Evolutionary conservation across 2,113 vertebrate genomes (phyloP).

Genomic region (Piaya cayana): DNA sequence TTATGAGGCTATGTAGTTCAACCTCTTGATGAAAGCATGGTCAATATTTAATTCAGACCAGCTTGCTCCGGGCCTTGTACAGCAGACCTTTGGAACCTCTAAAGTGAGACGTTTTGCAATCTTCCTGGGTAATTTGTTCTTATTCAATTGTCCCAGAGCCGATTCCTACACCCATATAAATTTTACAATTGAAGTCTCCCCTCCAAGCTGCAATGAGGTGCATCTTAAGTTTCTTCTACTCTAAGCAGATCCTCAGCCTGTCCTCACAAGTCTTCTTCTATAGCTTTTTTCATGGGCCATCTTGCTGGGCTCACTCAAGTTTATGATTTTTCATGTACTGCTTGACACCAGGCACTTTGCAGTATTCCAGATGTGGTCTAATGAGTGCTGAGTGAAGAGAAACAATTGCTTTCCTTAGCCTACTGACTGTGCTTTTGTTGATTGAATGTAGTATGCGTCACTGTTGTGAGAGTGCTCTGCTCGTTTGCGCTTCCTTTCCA

Average conservation of each 20-base stretch:
- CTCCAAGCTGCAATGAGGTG: neutral
- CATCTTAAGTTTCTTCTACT: neutral
- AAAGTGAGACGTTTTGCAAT: neutral
- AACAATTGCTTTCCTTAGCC: neutral
- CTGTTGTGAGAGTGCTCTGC: neutral
- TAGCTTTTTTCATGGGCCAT: neutral
- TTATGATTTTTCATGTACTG: neutral
- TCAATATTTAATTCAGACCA: neutral
- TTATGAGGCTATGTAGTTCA: neutral
- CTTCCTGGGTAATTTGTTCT: neutral
- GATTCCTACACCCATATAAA: neutral
- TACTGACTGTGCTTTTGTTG: neutral
- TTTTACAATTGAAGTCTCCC: neutral
- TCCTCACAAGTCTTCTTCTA: neutral
- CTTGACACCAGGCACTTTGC: accelerated
- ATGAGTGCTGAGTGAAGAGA: neutral
- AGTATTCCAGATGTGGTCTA: neutral
- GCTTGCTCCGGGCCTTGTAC: neutral
- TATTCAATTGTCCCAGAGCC: neutral
- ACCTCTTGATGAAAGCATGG: neutral
- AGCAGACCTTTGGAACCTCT: neutral
- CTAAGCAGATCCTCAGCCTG: neutral
- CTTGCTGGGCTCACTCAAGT: neutral
- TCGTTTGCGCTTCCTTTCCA: neutral
- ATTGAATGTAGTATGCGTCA: neutral